A percentile compares a stretch with the other conserved stretches of the same genome.
phyloP scores from a whole-genome alignment of 2,888 invertebrate genomes.

The Diabrotica balteata region DNA sequence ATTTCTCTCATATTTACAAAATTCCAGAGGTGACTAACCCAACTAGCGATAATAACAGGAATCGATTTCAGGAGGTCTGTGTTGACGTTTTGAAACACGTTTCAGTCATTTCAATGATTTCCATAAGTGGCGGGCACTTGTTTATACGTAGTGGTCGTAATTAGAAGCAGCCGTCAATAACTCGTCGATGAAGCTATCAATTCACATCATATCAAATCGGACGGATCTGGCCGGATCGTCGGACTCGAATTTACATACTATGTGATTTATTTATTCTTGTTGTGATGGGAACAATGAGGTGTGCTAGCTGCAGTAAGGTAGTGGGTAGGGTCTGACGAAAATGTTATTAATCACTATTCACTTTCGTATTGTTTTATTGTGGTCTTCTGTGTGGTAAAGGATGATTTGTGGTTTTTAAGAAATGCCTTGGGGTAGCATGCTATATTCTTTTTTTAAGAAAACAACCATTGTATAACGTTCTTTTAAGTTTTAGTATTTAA shows the following conservation, averaged over 20 bases:
- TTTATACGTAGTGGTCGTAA: conserved; percentile 29
- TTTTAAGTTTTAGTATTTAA: too few relatives aligned
- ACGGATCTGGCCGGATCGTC: conserved; percentile 13
- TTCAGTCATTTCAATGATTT: conserved; percentile 30
- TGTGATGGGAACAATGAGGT: conserved; percentile 16
- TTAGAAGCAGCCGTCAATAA: conserved; percentile 31
- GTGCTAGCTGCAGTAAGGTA: neutral
- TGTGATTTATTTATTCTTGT: conserved; percentile 22
- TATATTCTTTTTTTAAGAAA: too few relatives aligned
- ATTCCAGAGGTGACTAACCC: conserved; percentile 32
- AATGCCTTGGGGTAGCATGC: too few relatives aligned
- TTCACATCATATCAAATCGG: conserved; percentile 25
- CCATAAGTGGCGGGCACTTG: conserved; percentile 34
- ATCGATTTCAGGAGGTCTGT: conserved; percentile 33
- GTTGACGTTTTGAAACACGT: conserved; percentile 36
- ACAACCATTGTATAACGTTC: too few relatives aligned
- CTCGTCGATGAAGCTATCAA: conserved; percentile 29
- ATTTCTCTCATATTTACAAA: conserved; percentile 25
- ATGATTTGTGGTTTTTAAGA: neutral
- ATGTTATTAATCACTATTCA: conserved; percentile 12
- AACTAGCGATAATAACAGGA: conserved; percentile 29
- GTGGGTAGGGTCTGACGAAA: conserved; percentile 17
- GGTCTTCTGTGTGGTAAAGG: neutral
- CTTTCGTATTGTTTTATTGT: conserved; percentile 3
- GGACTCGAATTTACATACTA: conserved; percentile 16